phyloP scores from a whole-genome alignment of 1,140 invertebrate genomes.

The Lasioglossum baleicum region DNA sequence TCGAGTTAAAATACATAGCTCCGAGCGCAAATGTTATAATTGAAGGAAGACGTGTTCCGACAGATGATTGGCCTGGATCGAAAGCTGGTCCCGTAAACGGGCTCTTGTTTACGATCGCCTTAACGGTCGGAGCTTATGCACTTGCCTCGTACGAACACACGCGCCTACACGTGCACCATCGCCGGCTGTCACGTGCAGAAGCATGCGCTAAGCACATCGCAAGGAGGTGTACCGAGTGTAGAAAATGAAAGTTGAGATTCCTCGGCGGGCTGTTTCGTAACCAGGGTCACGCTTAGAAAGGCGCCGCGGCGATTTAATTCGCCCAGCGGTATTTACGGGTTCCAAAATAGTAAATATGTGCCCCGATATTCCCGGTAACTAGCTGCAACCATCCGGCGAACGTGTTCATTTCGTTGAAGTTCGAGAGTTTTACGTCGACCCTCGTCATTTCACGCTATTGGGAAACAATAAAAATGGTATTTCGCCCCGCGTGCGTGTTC shows the following conservation, averaged over 20 bases:
- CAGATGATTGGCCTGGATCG: conserved; percentile 24
- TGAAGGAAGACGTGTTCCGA: not conserved
- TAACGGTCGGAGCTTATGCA: conserved; percentile 21
- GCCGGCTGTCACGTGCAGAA: conserved; percentile 56
- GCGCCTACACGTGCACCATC: conserved; percentile 28
- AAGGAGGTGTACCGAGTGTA: conserved; percentile 34
- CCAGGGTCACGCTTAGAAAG: conserved; percentile 63
- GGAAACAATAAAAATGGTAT: not conserved
- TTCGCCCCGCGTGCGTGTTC: not conserved
- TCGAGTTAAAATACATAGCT: no score
- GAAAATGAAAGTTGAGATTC: conserved; percentile 68
- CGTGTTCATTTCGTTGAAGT: not conserved
- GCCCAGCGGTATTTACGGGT: conserved; percentile 8
- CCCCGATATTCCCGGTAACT: not conserved
- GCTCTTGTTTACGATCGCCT: conserved; percentile 23
- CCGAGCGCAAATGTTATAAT: no score
- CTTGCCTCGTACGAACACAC: conserved; percentile 42
- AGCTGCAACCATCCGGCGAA: not conserved
- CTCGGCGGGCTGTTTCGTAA: conserved; percentile 58
- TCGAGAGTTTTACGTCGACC: not conserved
- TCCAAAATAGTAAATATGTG: conserved; percentile 14
- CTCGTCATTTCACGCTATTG: not conserved
- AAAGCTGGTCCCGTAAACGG: conserved; percentile 31
- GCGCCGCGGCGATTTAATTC: conserved; percentile 33
- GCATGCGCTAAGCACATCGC: conserved; percentile 49